Conservation (phyloP, 2,797 vertebrate genomes). For the Mormyrus hasselquistii region DNA sequence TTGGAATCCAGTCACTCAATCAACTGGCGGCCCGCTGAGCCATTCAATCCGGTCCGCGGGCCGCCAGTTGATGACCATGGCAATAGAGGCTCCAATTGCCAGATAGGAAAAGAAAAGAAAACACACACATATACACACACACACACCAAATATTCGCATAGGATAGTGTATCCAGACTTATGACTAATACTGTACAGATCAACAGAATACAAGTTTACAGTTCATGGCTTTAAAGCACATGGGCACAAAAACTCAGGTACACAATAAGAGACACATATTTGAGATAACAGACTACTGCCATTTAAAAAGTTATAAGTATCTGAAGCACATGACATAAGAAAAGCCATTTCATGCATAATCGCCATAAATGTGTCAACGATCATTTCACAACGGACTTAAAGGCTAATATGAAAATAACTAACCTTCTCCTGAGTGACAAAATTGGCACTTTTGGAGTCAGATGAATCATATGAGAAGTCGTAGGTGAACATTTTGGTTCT, state of each 20-base stretch:
- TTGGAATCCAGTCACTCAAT: no score
- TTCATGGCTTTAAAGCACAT: not conserved
- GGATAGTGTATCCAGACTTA: not conserved
- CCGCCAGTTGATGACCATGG: not conserved
- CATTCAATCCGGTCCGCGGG: no score
- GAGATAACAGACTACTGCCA: not conserved
- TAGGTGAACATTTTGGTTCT: slow-evolving; percentile 87
- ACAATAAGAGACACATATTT: not conserved
- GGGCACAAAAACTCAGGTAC: not conserved
- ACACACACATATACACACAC: no score
- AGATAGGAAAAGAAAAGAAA: not conserved
- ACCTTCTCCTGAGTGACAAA: slow-evolving; percentile 92
- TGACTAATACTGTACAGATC: not conserved
- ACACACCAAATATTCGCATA: not conserved
- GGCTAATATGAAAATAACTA: not conserved
- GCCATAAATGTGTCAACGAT: not conserved
- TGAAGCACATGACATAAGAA: not conserved
- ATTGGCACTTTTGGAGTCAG: slow-evolving; percentile 66
- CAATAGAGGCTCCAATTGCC: not conserved
- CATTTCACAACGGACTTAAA: not conserved
- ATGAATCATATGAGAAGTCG: slow-evolving; percentile 92
- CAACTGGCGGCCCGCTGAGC: no score
- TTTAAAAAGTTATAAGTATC: not conserved
- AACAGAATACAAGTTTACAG: not conserved
- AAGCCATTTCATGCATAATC: not conserved